Conservation (phyloP, 2,113 vertebrate genomes). For the Prunella himalayana region DNA sequence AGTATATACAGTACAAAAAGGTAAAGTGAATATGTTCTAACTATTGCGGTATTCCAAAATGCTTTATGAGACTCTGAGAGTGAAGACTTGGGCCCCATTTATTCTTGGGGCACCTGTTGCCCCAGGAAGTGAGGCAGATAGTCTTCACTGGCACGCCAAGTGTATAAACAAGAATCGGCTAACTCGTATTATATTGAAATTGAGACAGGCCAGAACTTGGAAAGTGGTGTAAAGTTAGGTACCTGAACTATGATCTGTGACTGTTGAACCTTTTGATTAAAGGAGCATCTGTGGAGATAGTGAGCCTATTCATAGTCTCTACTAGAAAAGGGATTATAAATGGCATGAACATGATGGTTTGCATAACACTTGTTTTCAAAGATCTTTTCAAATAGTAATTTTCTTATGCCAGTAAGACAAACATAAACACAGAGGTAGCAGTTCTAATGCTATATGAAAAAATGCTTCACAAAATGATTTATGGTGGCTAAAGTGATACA, state of each 20-base stretch:
- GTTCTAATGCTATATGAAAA: neutral
- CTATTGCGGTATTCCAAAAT: neutral
- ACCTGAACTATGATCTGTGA: neutral
- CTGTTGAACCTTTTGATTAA: neutral
- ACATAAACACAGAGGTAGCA: neutral
- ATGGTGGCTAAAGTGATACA: neutral
- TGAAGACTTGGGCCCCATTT: neutral
- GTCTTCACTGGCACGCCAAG: neutral
- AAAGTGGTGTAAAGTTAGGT: neutral
- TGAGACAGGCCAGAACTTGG: neutral
- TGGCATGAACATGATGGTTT: neutral
- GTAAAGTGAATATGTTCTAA: neutral
- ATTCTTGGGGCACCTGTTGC: neutral
- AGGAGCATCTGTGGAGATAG: neutral
- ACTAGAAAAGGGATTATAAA: neutral
- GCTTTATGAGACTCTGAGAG: neutral
- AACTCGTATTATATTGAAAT: neutral
- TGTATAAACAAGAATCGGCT: neutral
- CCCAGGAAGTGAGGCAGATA: neutral
- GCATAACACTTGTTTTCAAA: neutral
- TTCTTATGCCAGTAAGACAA: neutral
- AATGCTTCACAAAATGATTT: neutral
- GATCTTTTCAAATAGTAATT: neutral
- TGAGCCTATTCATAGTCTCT: neutral
- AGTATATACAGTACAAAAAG: neutral